Evolutionary conservation across 2,888 invertebrate species (phyloP).

Genomic region (Noctua janthe): DNA sequence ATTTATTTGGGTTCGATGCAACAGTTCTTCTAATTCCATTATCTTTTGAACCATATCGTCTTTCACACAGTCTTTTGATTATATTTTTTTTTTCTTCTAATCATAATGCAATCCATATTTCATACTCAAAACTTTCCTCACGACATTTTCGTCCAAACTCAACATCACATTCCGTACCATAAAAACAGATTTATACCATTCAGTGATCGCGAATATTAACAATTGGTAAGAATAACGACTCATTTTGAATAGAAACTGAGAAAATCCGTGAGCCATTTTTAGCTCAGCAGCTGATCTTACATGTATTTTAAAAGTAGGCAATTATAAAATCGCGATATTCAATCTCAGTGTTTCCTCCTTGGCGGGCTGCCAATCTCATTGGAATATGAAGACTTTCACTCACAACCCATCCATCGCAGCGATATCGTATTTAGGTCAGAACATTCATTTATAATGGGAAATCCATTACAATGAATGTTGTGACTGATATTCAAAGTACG

Average conservation of each 20-base stretch:
- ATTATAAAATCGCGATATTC: conserved; percentile 45
- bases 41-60: background rate
- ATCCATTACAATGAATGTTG: conserved; percentile 44
- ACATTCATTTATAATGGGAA: conserved; percentile 54
- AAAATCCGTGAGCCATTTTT: background rate
- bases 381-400: conserved; percentile 53
- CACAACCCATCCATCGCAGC: conserved; percentile 32
- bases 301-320: conserved; percentile 30
- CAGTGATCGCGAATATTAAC: background rate
- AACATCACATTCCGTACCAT: too few species aligned
- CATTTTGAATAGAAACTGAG: background rate
- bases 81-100: background rate
- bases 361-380: conserved; percentile 52
- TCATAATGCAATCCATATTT: background rate
- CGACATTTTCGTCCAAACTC: background rate
- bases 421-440: conserved; percentile 58
- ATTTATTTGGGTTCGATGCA: background rate
- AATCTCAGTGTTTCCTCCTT: conserved; percentile 48
- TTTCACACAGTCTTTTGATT: background rate
- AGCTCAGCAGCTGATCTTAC: conserved; percentile 24
- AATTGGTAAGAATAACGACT: background rate
- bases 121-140: background rate
- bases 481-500: conserved; percentile 36
- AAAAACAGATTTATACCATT: background rate
- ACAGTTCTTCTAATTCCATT: background rate